Base-by-base conservation (phyloP, 2,797 vertebrate genomes). In the Ctenopoma kingsleyae region DNA sequence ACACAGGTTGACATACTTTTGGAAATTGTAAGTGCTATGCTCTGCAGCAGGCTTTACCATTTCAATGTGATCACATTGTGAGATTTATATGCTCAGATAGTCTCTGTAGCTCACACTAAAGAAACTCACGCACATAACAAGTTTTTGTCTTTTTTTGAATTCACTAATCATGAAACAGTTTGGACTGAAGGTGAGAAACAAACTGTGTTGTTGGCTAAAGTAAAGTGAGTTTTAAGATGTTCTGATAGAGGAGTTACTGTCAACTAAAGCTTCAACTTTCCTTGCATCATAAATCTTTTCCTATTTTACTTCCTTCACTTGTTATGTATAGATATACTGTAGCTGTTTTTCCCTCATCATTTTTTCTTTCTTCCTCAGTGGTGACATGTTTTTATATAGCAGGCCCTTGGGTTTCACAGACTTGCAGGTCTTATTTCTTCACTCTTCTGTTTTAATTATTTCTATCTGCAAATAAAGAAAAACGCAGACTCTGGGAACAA, bases 11-110 rank as follows among this genome's bases (percentile, higher is more conserved):
- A 13, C 36, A 11, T 11, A 4, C 4, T 13, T 32, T 32, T 32
- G 12, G 25, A 80, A 88, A 91, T 90, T 87, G 84, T 67, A 87
- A 71, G 81, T 72, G 67, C 73, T 74, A 53, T 8, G 44, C 71
- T 86, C 72, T 52, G 49, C 67, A 51, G 71, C 22, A 36, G 48
- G 81, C 56, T 77, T 78, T 59, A 85, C 78, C 69, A 73, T 81
- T 82, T 86, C 70, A 83, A 52, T 74, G 67, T 65, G 61, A 87
- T 84, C 80, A 66, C 63, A 77, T 48, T 43, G 58, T 71, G 71
- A 86, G 67, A 87, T 88, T 84, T 73, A 80, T 66, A 74, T 51
- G 40, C 71, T 71, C 54, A 57, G 57, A 67, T 44, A 15, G 59
- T 52, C 41, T 69, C 59, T 61, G 63, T 59, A 25, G 47, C 43